A percentile compares a stretch with the other conserved stretches of the same genome.
Evolutionary conservation across 2,797 vertebrate species (phyloP).

Genomic region (Myotis vivesi): DNA sequence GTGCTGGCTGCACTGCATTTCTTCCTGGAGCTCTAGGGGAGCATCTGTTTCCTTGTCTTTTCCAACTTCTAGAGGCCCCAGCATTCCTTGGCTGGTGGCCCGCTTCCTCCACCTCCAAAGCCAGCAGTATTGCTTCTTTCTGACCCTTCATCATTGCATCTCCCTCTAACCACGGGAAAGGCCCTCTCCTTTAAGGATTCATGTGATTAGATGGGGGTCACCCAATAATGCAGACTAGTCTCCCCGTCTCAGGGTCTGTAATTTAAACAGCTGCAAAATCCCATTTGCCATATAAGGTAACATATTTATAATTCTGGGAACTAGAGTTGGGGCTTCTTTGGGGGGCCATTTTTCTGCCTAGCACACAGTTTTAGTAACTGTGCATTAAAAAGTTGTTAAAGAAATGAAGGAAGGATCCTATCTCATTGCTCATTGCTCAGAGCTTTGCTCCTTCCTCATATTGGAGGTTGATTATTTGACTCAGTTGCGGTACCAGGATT

Average conservation of each 20-base stretch:
- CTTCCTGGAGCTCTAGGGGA: not conserved
- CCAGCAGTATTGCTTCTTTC: not conserved
- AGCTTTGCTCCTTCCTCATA: not conserved
- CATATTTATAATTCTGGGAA: not conserved
- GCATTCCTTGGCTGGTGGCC: not conserved
- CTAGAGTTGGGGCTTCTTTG: not conserved
- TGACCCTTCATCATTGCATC: not conserved
- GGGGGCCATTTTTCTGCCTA: not conserved
- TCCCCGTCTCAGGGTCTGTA: not conserved
- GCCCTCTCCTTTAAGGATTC: not conserved
- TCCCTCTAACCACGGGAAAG: not conserved
- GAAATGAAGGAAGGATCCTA: not conserved
- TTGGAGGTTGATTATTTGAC: not conserved
- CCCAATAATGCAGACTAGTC: not conserved
- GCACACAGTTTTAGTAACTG: not conserved
- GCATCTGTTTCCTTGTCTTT: not conserved
- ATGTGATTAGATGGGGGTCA: not conserved
- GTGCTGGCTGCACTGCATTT: not conserved
- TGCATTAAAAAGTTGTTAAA: slow-evolving; percentile 18
- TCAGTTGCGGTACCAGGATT: not conserved
- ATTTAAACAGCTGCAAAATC: not conserved
- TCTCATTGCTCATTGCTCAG: not conserved
- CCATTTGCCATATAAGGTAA: not conserved
- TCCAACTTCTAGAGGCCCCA: not conserved
- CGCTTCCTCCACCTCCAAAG: not conserved